A percentile compares a stretch with the other conserved stretches of the same genome.
Conservation (phyloP, 1,140 invertebrate species). For the Alviniconcha marisindica region DNA sequence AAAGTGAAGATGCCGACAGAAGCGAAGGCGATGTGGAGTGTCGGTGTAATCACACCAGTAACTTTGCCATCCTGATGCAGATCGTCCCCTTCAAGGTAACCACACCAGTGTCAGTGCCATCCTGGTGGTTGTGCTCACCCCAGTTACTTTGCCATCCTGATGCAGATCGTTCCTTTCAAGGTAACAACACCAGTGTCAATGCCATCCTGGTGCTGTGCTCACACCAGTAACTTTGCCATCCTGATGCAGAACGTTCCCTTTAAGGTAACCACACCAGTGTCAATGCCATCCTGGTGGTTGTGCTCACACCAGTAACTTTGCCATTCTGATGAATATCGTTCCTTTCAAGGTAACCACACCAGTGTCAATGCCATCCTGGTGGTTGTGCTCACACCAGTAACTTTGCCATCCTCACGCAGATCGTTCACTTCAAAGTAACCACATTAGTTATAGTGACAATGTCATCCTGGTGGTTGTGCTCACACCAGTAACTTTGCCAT, state of each 20-base stretch:
- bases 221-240: slow-evolving; percentile 70
- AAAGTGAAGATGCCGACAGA: neutral
- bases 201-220: slow-evolving; percentile 67
- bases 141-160: slow-evolving; percentile 70
- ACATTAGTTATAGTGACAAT: no score
- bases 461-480: slow-evolving; percentile 64
- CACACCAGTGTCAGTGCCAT: no score
- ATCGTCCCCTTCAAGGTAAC: slow-evolving; percentile 55
- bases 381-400: slow-evolving; percentile 68
- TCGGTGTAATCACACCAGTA: slow-evolving; percentile 68
- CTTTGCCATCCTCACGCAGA: slow-evolving; percentile 68
- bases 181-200: no score
- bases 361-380: no score
- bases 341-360: slow-evolving; percentile 56
- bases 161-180: slow-evolving; percentile 57
- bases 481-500: slow-evolving; percentile 71
- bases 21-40: slow-evolving; percentile 41
- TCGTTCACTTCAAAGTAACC: slow-evolving; percentile 54
- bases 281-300: no score
- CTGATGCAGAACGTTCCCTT: slow-evolving; percentile 60
- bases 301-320: slow-evolving; percentile 71
- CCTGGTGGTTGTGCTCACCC: slow-evolving; percentile 67
- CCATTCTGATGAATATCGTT: slow-evolving; percentile 64
- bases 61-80: slow-evolving; percentile 70
- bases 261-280: no score